Evolutionary conservation across 2,888 invertebrate species (phyloP).

Genomic region (Pseudococcus longispinus): DNA sequence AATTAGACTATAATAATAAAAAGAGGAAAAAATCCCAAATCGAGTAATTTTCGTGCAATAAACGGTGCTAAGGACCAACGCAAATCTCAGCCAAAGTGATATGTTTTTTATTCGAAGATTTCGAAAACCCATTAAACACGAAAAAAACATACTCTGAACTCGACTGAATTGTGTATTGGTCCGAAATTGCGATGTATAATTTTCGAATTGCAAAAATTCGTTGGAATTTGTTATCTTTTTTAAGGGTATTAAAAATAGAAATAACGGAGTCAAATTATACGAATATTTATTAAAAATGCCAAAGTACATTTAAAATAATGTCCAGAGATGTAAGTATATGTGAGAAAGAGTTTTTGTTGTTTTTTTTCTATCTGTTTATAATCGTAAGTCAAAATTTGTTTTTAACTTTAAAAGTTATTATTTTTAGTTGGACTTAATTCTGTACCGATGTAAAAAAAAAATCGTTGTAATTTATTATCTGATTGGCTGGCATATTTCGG

Average conservation of each 20-base stretch:
- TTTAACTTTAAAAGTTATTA: slow-evolving; percentile 23
- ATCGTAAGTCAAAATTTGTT: slow-evolving; percentile 13
- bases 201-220: neutral
- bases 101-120: too few species aligned
- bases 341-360: slow-evolving; percentile 8
- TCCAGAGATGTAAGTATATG: neutral
- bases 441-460: neutral
- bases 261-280: neutral
- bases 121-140: too few species aligned
- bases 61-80: neutral
- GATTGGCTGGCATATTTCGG: slow-evolving; percentile 1
- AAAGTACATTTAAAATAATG: neutral
- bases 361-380: slow-evolving; percentile 16
- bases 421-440: slow-evolving; percentile 16
- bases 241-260: neutral
- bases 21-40: neutral
- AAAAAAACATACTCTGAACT: too few species aligned
- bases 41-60: neutral
- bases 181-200: neutral
- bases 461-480: neutral
- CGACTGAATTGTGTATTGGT: too few species aligned
- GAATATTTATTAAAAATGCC: slow-evolving; percentile 5
- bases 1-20: neutral
- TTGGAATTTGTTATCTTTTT: neutral
- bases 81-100: too few species aligned